phyloP scores from a whole-genome alignment of 2,888 invertebrate species.

The Lepidochrysops patricia region DNA sequence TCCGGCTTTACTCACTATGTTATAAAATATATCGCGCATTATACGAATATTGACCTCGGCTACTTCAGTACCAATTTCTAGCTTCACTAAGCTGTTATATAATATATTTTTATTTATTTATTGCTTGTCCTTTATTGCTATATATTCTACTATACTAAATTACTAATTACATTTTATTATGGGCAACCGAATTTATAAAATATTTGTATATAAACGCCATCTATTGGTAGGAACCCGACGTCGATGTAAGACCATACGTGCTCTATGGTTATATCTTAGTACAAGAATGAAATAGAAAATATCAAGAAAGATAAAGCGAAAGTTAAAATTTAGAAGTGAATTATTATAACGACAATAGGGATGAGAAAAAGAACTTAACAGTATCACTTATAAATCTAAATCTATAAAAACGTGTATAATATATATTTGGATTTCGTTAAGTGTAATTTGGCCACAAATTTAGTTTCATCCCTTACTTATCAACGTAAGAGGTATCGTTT shows the following conservation, averaged over 20 bases:
- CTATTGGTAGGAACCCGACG: conserved; percentile 12
- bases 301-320: conserved; percentile 1
- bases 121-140: conserved; percentile 71
- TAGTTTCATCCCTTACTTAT: conserved; percentile 60
- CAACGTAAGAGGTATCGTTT: conserved; percentile 50
- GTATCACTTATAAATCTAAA: conserved; percentile 42
- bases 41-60: conserved; percentile 49
- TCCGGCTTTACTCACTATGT: conserved; percentile 45
- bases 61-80: conserved; percentile 69
- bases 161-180: conserved; percentile 24
- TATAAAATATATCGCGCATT: conserved; percentile 64
- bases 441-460: conserved; percentile 74
- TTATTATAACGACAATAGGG: conserved; percentile 4
- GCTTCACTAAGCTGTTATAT: conserved; percentile 63
- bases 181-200: conserved; percentile 20
- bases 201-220: conserved; percentile 14
- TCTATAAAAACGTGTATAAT: conserved; percentile 68
- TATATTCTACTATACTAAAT: conserved; percentile 49
- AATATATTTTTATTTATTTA: conserved; percentile 40
- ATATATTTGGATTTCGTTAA: conserved; percentile 71
- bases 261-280: conserved; percentile 6
- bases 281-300: neutral
- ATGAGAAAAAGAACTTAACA: conserved; percentile 32
- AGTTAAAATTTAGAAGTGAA: neutral
- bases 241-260: conserved; percentile 18